Conservation (phyloP, 2,888 invertebrate genomes). For the Amphipyra berbera region DNA sequence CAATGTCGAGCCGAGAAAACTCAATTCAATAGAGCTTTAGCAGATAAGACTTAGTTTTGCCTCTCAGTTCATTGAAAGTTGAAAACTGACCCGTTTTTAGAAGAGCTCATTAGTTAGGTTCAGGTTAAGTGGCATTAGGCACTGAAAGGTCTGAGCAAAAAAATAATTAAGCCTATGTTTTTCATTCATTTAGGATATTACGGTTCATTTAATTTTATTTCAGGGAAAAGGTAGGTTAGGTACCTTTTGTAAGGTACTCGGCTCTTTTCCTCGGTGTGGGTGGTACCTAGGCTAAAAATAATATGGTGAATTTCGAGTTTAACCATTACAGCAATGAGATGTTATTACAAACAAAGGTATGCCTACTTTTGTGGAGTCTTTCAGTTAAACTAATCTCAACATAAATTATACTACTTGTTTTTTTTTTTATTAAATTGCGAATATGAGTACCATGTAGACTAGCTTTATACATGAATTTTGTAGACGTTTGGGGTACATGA, state of each 20-base stretch:
- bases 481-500: too few relatives aligned
- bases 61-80: slow-evolving; percentile 29
- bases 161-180: slow-evolving; percentile 26
- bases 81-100: slow-evolving; percentile 34
- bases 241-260: background rate
- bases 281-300: too few relatives aligned
- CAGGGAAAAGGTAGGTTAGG: background rate
- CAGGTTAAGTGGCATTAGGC: slow-evolving; percentile 27
- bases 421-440: too few relatives aligned
- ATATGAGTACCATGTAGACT: too few relatives aligned
- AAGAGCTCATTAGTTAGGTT: slow-evolving; percentile 40
- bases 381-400: too few relatives aligned
- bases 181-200: slow-evolving; percentile 22
- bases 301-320: too few relatives aligned
- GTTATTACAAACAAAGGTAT: too few relatives aligned
- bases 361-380: too few relatives aligned
- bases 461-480: too few relatives aligned
- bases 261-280: too few relatives aligned
- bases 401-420: too few relatives aligned
- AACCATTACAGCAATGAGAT: too few relatives aligned
- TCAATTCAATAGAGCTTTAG: slow-evolving; percentile 41
- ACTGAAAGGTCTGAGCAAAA: slow-evolving; percentile 21
- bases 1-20: slow-evolving; percentile 33
- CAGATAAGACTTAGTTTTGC: slow-evolving; percentile 39
- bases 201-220: slow-evolving; percentile 6